Conservation (phyloP, 2,113 vertebrate species). For the Ramphastos sulfuratus region DNA sequence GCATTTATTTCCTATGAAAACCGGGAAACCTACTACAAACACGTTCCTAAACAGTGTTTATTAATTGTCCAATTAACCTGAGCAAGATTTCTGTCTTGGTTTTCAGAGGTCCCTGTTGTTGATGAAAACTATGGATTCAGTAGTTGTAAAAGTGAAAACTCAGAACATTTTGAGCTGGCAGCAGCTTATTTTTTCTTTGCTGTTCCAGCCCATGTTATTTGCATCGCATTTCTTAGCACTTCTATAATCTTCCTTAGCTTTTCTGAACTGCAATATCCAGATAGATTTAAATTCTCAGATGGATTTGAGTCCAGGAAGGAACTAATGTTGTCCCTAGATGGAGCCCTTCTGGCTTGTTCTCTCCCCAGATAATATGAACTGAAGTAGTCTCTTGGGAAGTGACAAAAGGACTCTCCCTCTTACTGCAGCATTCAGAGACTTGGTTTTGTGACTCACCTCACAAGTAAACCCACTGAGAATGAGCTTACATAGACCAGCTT, state of each 20-base stretch:
- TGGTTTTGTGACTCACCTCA: not conserved
- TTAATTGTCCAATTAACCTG: not conserved
- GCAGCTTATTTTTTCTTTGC: not conserved
- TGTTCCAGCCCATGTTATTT: not conserved
- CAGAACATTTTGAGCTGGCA: not conserved
- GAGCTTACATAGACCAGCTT: not conserved
- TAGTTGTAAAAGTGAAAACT: not conserved
- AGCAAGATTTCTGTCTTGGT: not conserved
- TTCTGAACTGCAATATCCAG: not conserved
- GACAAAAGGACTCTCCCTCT: not conserved
- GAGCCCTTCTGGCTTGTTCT: not conserved
- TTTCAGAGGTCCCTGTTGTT: not conserved
- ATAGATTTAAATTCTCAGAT: not conserved
- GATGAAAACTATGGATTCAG: not conserved
- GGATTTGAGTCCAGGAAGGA: not conserved
- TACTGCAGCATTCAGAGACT: not conserved
- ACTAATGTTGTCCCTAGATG: not conserved
- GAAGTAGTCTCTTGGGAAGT: not conserved
- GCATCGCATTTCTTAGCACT: not conserved
- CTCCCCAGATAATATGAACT: not conserved
- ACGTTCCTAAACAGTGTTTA: not conserved
- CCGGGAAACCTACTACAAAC: not conserved
- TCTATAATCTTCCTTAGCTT: not conserved
- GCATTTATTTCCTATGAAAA: not conserved
- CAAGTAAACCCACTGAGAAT: not conserved